Conservation (phyloP, 2,797 vertebrate genomes). For the Mormyrops boulengeri region DNA sequence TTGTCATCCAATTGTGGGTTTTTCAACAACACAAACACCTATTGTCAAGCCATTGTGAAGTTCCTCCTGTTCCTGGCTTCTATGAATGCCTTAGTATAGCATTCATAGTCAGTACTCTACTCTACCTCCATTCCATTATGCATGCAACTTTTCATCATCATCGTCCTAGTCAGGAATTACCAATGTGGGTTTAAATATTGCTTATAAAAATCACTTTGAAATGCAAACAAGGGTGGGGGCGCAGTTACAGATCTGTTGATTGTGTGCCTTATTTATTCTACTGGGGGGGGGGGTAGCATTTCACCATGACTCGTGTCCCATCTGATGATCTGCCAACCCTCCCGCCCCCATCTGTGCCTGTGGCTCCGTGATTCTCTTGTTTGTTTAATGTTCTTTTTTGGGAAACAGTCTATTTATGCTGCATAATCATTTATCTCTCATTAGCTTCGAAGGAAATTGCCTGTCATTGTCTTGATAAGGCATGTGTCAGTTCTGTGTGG, state of each 20-base stretch:
- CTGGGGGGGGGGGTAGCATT: conserved; percentile 37
- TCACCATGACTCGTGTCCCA: conserved; percentile 23
- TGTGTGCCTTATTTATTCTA: conserved; percentile 1
- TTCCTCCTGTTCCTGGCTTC: conserved; percentile 42
- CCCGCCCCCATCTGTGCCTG: conserved; percentile 30
- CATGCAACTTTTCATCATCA: conserved; percentile 34
- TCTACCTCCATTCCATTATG: conserved; percentile 51
- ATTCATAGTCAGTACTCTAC: conserved; percentile 55
- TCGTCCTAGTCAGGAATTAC: conserved; percentile 25
- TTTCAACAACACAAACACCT: neutral
- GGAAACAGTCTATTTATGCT: conserved; percentile 34
- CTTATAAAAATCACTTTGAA: conserved; percentile 40
- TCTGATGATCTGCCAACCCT: neutral
- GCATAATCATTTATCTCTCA: conserved; percentile 55
- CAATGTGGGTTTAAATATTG: conserved; percentile 59
- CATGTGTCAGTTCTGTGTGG: conserved; percentile 39
- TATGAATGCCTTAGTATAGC: conserved; percentile 60
- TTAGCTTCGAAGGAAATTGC: conserved; percentile 54
- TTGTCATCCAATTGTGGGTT: neutral
- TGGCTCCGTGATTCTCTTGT: conserved; percentile 36
- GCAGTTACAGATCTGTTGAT: neutral
- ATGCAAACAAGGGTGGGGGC: conserved; percentile 11
- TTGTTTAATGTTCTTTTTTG: conserved; percentile 37
- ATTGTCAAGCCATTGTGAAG: conserved; percentile 38
- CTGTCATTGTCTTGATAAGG: conserved; percentile 51